Percentiles rank a stretch among this genome's conserved stretches.
Evolutionary conservation across 2,797 vertebrate species (phyloP).

Genomic region (Ptychobarbus kaznakovi): DNA sequence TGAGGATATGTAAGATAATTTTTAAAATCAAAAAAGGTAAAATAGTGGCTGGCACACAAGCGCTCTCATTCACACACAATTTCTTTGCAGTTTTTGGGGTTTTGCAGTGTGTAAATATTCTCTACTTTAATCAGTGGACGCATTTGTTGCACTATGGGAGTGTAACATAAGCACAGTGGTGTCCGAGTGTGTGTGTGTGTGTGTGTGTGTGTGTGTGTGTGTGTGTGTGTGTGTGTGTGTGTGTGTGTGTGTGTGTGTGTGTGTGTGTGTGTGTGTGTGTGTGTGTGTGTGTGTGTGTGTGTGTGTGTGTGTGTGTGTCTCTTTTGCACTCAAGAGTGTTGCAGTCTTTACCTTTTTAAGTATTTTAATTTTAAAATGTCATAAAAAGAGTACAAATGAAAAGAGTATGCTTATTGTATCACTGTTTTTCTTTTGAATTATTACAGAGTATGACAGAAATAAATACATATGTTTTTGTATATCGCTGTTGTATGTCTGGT

Average conservation of each 20-base stretch:
- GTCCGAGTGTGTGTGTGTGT: slow-evolving; percentile 44
- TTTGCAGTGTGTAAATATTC: slow-evolving; percentile 55
- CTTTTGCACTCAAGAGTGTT: slow-evolving; percentile 59
- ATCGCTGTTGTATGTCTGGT: not conserved
- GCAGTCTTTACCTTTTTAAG: slow-evolving; percentile 48
- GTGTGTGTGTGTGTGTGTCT: slow-evolving; percentile 43
- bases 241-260: slow-evolving; percentile 44
- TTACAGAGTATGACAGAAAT: slow-evolving; percentile 48
- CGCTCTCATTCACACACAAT: slow-evolving; percentile 18
- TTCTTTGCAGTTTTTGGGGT: slow-evolving; percentile 32
- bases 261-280: slow-evolving; percentile 33
- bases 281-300: slow-evolving; percentile 42
- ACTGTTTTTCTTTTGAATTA: slow-evolving; percentile 50
- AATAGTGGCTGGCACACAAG: slow-evolving; percentile 17
- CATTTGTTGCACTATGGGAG: slow-evolving; percentile 51
- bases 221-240: slow-evolving; percentile 48
- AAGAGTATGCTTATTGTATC: slow-evolving; percentile 52
- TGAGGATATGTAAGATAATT: slow-evolving; percentile 3
- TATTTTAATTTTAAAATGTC: slow-evolving; percentile 55
- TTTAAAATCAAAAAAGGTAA: not conserved
- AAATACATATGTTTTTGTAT: slow-evolving; percentile 55
- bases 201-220: slow-evolving; percentile 33
- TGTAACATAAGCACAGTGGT: slow-evolving; percentile 48
- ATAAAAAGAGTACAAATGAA: slow-evolving; percentile 42
- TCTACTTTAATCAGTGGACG: slow-evolving; percentile 40